phyloP scores from a whole-genome alignment of 2,888 invertebrate species.

The Folsomia candida region DNA sequence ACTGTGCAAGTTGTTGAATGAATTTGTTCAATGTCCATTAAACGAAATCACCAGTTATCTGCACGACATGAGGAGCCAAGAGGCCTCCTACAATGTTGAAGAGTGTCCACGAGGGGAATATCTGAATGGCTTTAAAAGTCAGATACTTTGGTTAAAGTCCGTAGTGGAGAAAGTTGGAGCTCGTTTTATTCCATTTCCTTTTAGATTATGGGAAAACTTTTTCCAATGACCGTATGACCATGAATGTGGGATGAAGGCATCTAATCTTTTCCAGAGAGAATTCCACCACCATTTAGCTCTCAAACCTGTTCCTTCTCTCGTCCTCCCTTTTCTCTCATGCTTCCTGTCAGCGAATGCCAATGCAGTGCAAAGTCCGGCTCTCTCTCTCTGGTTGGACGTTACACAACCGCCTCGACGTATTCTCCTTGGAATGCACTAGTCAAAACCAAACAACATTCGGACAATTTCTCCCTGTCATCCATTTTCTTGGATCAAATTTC shows the following conservation, averaged over 20 bases:
- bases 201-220: constrained; percentile 10
- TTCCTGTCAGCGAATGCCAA: too few species aligned
- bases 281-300: background rate
- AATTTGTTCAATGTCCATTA: background rate
- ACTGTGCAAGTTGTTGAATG: background rate
- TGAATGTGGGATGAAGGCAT: constrained; percentile 12
- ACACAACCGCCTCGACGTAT: background rate
- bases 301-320: background rate
- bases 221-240: constrained; percentile 11
- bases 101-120: background rate
- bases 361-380: too few species aligned
- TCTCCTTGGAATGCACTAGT: background rate
- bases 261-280: background rate
- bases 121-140: background rate
- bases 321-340: background rate
- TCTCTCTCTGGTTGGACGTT: background rate
- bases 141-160: background rate
- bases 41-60: too few species aligned
- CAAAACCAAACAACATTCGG: too few species aligned
- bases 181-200: constrained; percentile 11
- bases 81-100: background rate
- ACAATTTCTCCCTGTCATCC: too few species aligned
- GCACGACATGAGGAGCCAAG: background rate
- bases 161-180: background rate
- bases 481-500: too few species aligned